Base-by-base conservation (phyloP, 2,888 invertebrate genomes). In the Agriopis marginaria region DNA sequence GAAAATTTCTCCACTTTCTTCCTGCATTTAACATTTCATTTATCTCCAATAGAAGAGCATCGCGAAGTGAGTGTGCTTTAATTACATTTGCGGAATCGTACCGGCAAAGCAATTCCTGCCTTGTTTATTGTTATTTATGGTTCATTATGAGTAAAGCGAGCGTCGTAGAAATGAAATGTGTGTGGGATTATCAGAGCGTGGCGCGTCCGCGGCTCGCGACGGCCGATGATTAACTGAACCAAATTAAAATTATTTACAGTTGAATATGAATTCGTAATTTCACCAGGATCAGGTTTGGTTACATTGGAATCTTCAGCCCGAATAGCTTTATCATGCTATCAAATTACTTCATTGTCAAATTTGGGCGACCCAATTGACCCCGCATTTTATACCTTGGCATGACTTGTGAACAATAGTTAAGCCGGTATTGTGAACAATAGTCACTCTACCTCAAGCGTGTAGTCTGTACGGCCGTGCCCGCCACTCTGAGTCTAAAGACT, bases 141-240 rank as follows among this genome's bases (percentile, higher is more conserved):
- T 85, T 84, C 82, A 80, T 85, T 82, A 84, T 86, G 77, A 82
- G 78, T 80, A 77, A 81, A 70, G 75, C 70, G 76, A 77, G 65
- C 63, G 72, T 80, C 77, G 88, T 89, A 93, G 90, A 93, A 93
- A 93, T 91, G 90, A 92, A 93, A 92, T 90, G 91, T 90, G 87
- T 82, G 82, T 77, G 78, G 79, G 85, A 53, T 84, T 79, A 92
- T 90, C 83, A 93, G 93, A 93, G 91, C 93, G 83, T 91, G 79
- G 76, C 86, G 81, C 89, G 89, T 87, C 88, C 86, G 86, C 80
- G 77, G 81, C 82, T 82, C 80, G 84, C 85, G 89, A 85, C 85
- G 87, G 81, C 84, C 84, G 77, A 76, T 85, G 86, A 89, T 83
- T 89, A 89, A 90, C 89, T 92, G 87, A 89, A 88, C 88, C 86